Conservation (phyloP, 2,113 vertebrate species). For the Tyrannus savana region DNA sequence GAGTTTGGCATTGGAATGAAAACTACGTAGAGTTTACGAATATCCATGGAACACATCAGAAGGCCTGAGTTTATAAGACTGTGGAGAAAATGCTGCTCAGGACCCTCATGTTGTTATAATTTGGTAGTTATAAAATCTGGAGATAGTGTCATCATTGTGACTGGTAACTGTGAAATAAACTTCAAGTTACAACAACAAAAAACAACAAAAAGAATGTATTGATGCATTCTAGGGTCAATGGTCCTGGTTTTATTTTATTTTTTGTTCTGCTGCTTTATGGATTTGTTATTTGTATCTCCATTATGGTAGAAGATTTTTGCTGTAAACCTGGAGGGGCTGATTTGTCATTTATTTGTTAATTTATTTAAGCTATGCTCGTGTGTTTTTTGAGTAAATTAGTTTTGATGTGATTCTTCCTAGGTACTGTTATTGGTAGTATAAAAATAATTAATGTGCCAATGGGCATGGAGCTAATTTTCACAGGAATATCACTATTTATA, state of each 20-base stretch:
- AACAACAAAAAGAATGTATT: background rate
- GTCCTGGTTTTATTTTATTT: too few relatives aligned
- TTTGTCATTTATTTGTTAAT: background rate
- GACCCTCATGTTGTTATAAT: background rate
- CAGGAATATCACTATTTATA: background rate
- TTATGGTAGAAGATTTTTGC: background rate
- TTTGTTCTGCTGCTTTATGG: background rate
- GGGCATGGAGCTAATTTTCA: background rate
- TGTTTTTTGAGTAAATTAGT: background rate
- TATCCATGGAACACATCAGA: background rate
- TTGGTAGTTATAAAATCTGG: background rate
- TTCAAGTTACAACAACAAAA: background rate
- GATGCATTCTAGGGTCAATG: background rate
- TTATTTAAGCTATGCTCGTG: background rate
- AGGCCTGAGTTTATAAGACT: background rate
- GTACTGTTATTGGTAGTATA: background rate
- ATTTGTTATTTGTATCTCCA: background rate
- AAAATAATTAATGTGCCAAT: background rate
- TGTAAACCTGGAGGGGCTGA: background rate
- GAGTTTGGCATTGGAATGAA: background rate
- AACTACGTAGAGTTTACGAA: background rate
- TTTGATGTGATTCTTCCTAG: background rate
- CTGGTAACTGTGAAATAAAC: background rate
- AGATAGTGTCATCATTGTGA: background rate
- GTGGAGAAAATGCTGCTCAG: background rate